Conservation (phyloP, 2,797 vertebrate genomes). For the Alosa sapidissima region DNA sequence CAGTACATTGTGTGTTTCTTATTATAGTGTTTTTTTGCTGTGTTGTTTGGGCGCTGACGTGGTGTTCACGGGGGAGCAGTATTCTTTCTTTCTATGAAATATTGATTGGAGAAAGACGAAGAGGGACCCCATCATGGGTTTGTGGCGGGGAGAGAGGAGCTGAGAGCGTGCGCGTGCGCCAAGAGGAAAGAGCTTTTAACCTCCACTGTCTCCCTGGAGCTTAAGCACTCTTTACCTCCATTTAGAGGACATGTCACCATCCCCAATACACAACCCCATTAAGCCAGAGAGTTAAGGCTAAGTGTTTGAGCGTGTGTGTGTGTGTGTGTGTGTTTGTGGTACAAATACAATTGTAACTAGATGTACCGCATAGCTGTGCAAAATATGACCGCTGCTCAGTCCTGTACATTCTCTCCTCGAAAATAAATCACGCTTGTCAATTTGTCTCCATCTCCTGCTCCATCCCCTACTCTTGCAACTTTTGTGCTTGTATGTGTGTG, state of each 20-base stretch:
- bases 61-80: neutral
- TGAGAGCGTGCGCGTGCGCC: neutral
- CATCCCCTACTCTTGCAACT: too few species aligned
- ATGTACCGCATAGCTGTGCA: too few species aligned
- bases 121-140: neutral
- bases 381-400: too few species aligned
- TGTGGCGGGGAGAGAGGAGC: neutral
- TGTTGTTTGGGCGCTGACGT: neutral
- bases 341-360: neutral
- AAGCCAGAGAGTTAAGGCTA: neutral
- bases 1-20: neutral
- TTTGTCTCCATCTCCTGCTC: too few species aligned
- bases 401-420: too few species aligned
- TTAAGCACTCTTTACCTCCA: neutral
- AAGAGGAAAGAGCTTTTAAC: constrained; percentile 10
- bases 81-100: neutral
- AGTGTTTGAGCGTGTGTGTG: neutral
- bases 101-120: neutral
- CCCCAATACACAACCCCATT: neutral
- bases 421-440: too few species aligned
- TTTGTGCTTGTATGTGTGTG: too few species aligned
- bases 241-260: constrained; percentile 6
- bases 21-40: neutral
- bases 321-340: neutral
- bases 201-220: neutral